Conservation (phyloP, 2,888 invertebrate species). For the Nomada hirtipes region DNA sequence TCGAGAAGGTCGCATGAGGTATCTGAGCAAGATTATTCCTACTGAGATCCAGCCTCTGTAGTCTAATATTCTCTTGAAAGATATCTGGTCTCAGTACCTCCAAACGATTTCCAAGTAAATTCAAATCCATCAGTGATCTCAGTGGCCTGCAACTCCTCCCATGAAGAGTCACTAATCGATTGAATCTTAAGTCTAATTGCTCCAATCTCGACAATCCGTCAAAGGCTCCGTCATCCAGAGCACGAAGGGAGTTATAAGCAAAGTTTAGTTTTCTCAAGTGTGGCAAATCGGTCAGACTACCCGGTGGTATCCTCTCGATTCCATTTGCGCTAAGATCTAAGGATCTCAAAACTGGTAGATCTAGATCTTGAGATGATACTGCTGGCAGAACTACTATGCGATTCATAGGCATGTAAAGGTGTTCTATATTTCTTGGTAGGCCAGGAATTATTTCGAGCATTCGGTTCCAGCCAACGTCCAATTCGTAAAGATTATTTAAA, state of each 20-base stretch:
- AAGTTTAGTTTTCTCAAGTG: conserved; percentile 89
- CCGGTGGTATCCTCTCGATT: conserved; percentile 89
- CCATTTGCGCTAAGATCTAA: conserved; percentile 91
- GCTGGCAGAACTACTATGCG: conserved; percentile 89
- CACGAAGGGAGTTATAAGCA: conserved; percentile 90
- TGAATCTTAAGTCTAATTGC: conserved; percentile 90
- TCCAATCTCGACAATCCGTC: conserved; percentile 90
- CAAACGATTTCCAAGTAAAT: conserved; percentile 91
- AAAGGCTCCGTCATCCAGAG: conserved; percentile 89
- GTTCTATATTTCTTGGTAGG: conserved; percentile 91
- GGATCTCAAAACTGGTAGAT: conserved; percentile 90
- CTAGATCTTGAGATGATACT: conserved; percentile 88
- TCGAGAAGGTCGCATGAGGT: conserved; percentile 87
- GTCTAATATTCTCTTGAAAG: conserved; percentile 88
- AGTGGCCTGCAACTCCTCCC: conserved; percentile 88
- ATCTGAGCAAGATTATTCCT: conserved; percentile 90
- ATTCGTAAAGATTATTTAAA: conserved; percentile 90
- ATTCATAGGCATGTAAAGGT: conserved; percentile 90
- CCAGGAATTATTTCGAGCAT: conserved; percentile 92
- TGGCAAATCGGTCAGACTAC: conserved; percentile 88
- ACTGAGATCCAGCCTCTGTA: conserved; percentile 90
- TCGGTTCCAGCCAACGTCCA: conserved; percentile 91
- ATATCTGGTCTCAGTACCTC: conserved; percentile 89
- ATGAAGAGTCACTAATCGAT: conserved; percentile 89
- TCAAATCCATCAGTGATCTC: conserved; percentile 88